Evolutionary conservation across 2,888 invertebrate genomes (phyloP).

Genomic region (Exocentrus adspersus): DNA sequence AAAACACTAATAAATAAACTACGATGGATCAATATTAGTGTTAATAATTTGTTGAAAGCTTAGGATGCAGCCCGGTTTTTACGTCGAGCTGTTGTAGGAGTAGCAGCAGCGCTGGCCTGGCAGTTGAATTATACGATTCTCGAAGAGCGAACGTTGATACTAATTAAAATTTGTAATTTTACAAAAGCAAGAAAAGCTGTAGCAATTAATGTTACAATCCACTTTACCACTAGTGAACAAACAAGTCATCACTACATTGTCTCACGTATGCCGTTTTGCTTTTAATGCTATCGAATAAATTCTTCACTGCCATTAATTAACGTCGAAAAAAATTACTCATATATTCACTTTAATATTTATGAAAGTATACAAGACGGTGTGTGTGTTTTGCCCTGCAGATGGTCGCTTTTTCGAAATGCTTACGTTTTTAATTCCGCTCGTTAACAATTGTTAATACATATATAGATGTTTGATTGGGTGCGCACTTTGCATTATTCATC

Average conservation of each 20-base stretch:
- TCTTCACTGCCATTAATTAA: conserved; percentile 54
- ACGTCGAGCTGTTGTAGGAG: not conserved
- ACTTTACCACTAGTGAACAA: conserved; percentile 54
- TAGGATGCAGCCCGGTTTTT: no score
- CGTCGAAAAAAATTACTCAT: conserved; percentile 47
- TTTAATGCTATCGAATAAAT: conserved; percentile 43
- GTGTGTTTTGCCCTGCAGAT: conserved; percentile 41
- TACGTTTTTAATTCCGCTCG: conserved; percentile 26
- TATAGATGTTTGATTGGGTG: conserved; percentile 34
- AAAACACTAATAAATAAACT: conserved; percentile 23
- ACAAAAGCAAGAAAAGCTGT: conserved; percentile 49
- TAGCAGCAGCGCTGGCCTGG: not conserved
- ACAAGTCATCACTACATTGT: conserved; percentile 48
- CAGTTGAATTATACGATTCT: not conserved
- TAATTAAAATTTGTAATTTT: conserved; percentile 42
- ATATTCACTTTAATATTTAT: conserved; percentile 52
- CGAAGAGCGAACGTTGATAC: not conserved
- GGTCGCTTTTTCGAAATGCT: conserved; percentile 30
- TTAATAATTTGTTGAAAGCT: not conserved
- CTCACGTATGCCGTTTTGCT: conserved; percentile 40
- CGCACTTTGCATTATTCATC: conserved; percentile 36
- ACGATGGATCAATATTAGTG: conserved; percentile 7
- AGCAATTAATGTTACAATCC: conserved; percentile 54
- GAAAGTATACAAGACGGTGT: conserved; percentile 40
- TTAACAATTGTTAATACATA: conserved; percentile 40